A percentile compares a stretch with the other conserved stretches of the same genome.
Evolutionary conservation across 2,113 vertebrate genomes (phyloP).

Genomic region (Cromileptes altivelis): DNA sequence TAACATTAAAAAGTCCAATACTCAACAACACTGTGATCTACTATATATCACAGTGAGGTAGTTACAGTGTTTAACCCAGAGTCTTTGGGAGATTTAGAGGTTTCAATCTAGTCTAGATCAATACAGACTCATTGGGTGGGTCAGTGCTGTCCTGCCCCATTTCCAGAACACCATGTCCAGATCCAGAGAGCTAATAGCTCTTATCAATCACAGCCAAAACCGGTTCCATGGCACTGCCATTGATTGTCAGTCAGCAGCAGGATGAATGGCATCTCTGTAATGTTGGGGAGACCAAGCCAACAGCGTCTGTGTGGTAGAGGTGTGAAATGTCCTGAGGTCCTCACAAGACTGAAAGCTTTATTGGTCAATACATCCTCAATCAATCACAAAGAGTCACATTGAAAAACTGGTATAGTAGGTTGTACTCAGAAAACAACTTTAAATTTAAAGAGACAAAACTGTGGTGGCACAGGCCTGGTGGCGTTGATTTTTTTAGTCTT

Average conservation of each 20-base stretch:
- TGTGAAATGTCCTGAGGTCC: conserved; percentile 17
- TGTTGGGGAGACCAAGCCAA: conserved; percentile 44
- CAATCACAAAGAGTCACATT: background rate
- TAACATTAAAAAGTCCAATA: background rate
- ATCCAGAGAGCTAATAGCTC: conserved; percentile 69
- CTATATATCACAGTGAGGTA: conserved; percentile 2
- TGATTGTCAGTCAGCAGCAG: conserved; percentile 65
- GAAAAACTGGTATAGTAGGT: background rate
- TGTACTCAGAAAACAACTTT: background rate
- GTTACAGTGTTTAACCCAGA: conserved; percentile 23
- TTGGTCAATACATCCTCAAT: conserved; percentile 10
- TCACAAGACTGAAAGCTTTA: conserved; percentile 21
- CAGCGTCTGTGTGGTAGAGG: conserved; percentile 12
- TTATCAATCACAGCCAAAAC: conserved; percentile 75
- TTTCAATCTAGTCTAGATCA: conserved; percentile 56
- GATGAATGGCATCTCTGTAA: conserved; percentile 65
- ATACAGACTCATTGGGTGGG: conserved; percentile 44
- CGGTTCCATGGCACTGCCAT: conserved; percentile 54
- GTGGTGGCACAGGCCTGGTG: too few relatives aligned
- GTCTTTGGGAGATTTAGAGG: conserved; percentile 51
- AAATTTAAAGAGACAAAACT: too few relatives aligned
- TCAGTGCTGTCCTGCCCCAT: conserved; percentile 46
- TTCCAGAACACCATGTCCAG: conserved; percentile 60
- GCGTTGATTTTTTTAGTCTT: too few relatives aligned
- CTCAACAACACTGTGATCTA: background rate